A percentile compares a stretch with the other conserved stretches of the same genome.
These are phyloP conservation scores for Pelecanus crispus DNA, from an alignment of 2,113 vertebrate species.

Conservation along the genomic window DNA sequence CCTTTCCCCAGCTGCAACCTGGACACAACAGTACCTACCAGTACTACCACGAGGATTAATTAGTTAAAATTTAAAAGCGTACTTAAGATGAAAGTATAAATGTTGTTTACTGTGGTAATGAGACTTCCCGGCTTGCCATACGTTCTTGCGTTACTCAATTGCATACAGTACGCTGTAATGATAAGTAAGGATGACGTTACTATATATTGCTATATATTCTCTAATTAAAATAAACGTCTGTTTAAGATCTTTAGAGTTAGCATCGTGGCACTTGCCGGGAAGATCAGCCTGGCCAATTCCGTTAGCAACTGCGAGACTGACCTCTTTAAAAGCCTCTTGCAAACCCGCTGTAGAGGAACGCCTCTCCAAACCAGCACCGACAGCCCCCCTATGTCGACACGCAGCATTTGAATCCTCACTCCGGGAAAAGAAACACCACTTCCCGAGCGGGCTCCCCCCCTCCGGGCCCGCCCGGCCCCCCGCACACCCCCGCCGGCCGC, in stretches of 20 bases:
- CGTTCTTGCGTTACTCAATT: not conserved
- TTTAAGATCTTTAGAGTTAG: not conserved
- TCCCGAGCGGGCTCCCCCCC: too few relatives aligned
- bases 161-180: not conserved
- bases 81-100: not conserved
- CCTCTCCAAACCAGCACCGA: not conserved
- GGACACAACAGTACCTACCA: not conserved
- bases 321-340: not conserved
- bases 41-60: not conserved
- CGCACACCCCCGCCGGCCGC: not conserved
- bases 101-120: not conserved
- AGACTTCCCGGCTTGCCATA: not conserved
- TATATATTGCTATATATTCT: not conserved
- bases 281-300: not conserved
- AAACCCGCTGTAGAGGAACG: not conserved
- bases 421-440: too few relatives aligned
- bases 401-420: fast-evolving
- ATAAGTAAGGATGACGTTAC: not conserved
- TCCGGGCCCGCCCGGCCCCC: too few relatives aligned
- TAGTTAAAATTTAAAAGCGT: not conserved
- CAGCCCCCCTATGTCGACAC: fast-evolving
- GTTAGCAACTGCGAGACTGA: not conserved
- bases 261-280: not conserved
- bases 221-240: not conserved
- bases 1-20: not conserved